Conservation (phyloP, 1,140 invertebrate genomes). For the Bombus impatiens region DNA sequence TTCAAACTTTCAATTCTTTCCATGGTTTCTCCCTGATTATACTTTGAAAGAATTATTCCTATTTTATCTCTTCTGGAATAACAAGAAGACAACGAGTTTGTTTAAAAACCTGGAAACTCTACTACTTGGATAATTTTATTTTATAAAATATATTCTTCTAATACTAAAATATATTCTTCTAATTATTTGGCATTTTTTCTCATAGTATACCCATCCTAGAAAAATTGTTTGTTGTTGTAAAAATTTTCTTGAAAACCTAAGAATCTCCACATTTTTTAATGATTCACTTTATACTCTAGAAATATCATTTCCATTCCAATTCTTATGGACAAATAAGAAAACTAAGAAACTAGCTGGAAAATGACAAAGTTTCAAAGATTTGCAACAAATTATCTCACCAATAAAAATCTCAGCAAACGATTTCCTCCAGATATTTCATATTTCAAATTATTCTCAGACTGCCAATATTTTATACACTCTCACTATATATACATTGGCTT, state of each 20-base stretch:
- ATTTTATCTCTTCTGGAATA: no score
- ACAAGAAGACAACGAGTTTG: no score
- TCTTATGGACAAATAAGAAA: no score
- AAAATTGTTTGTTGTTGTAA: not conserved
- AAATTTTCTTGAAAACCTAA: no score
- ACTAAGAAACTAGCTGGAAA: no score
- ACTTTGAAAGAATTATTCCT: not conserved
- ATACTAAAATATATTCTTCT: not conserved
- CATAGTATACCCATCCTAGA: not conserved
- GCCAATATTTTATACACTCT: not conserved
- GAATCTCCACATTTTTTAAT: no score
- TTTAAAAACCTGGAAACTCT: not conserved
- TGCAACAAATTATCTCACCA: not conserved
- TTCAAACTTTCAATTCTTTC: not conserved
- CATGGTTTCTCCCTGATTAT: not conserved
- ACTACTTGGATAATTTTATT: not conserved
- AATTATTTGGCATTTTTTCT: not conserved
- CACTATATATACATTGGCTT: no score
- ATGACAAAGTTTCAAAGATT: no score
- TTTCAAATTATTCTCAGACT: not conserved
- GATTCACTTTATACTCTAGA: no score
- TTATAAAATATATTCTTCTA: not conserved
- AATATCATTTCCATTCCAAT: no score
- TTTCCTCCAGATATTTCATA: not conserved
- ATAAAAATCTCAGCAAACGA: not conserved